A percentile compares a stretch with the other conserved stretches of the same genome.
These are phyloP conservation scores for Pristionchus exspectatus DNA, from an alignment of 2,888 invertebrate genomes.

Conservation along the genomic window DNA sequence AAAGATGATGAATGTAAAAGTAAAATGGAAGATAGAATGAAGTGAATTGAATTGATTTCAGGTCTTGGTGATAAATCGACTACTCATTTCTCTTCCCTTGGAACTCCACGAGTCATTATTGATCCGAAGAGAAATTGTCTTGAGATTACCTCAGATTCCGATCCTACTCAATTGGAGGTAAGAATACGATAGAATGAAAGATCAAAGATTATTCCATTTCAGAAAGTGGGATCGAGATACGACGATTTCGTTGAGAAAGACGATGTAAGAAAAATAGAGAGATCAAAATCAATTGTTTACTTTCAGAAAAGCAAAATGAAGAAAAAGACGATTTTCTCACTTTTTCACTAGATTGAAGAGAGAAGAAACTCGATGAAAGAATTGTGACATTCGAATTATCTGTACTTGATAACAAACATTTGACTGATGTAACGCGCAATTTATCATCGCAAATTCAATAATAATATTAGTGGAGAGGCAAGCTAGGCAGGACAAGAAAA, in stretches of 20 bases:
- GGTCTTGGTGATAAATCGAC: neutral
- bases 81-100: neutral
- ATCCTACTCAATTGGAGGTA: neutral
- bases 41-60: neutral
- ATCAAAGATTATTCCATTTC: neutral
- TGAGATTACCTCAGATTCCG: neutral
- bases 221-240: constrained; percentile 15
- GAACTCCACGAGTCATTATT: neutral
- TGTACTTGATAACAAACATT: constrained; percentile 27
- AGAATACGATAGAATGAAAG: neutral
- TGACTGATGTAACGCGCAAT: neutral
- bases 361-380: neutral
- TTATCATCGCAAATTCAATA: constrained; percentile 21
- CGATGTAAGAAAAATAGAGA: neutral
- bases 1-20: neutral
- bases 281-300: neutral
- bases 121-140: neutral
- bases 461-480: constrained; percentile 38
- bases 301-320: neutral
- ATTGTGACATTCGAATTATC: neutral
- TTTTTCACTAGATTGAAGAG: neutral
- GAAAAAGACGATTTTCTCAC: neutral
- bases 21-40: neutral
- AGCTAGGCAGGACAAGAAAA: neutral
- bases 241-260: neutral